Conservation (phyloP, 1,140 invertebrate species). For the Ceratina calcarata region DNA sequence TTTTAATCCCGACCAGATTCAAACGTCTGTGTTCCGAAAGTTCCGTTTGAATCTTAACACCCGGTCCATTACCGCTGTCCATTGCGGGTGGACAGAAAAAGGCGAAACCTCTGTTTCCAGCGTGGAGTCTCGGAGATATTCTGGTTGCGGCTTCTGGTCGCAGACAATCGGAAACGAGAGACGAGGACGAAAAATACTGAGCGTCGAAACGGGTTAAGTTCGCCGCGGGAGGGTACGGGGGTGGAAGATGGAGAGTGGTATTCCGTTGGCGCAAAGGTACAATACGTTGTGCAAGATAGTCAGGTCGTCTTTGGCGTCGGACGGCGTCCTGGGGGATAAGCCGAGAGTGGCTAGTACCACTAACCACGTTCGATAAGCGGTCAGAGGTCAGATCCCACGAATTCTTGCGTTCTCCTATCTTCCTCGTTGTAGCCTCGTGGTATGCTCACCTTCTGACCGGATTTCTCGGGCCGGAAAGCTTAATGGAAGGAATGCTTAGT, state of each 20-base stretch:
- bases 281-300: slow-evolving; percentile 55
- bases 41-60: not conserved
- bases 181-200: too few relatives aligned
- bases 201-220: not conserved
- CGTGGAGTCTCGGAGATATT: slow-evolving; percentile 12
- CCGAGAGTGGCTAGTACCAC: slow-evolving; percentile 60
- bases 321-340: slow-evolving; percentile 63
- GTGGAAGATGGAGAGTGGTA: slow-evolving; percentile 1
- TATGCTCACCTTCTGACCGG: slow-evolving; percentile 43
- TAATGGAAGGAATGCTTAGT: slow-evolving; percentile 3
- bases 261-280: slow-evolving; percentile 33
- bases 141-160: not conserved
- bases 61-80: not conserved
- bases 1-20: not conserved
- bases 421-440: slow-evolving; percentile 32
- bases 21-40: not conserved
- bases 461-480: slow-evolving; percentile 49
- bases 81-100: not conserved
- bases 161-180: not conserved
- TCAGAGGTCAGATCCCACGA: slow-evolving; percentile 57
- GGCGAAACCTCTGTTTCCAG: not conserved
- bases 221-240: too few relatives aligned
- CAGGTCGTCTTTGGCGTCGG: slow-evolving; percentile 54
- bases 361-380: slow-evolving; percentile 68
- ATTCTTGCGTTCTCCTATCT: slow-evolving; percentile 17